phyloP scores from a whole-genome alignment of 2,888 invertebrate genomes.

The Enchytraeus crypticus region DNA sequence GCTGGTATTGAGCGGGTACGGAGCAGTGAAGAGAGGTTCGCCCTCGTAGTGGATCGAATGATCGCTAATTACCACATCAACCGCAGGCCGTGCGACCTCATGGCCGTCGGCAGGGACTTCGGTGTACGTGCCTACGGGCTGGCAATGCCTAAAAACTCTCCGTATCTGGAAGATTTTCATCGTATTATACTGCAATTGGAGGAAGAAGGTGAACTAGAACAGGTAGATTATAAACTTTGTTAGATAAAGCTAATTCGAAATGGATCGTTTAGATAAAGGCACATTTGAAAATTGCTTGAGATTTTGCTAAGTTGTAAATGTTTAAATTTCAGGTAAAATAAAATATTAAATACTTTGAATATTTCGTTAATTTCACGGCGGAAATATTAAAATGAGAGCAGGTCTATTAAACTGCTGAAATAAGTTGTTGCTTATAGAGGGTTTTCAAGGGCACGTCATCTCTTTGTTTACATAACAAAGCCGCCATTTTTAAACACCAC shows the following conservation, averaged over 20 bases:
- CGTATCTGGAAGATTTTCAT: conserved; percentile 1
- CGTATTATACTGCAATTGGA: background rate
- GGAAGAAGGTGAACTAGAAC: conserved; percentile 7
- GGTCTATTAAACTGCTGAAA: no score
- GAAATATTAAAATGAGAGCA: no score
- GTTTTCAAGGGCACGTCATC: no score
- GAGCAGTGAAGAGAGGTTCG: background rate
- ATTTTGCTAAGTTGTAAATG: no score
- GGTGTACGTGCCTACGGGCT: conserved; percentile 8
- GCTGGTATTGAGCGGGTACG: background rate
- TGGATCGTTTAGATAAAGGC: no score
- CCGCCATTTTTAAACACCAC: no score
- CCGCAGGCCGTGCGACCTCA: conserved; percentile 6
- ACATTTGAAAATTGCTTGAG: no score
- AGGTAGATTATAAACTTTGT: background rate
- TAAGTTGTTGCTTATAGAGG: no score
- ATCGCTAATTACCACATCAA: conserved; percentile 1
- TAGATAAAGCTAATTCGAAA: conserved; percentile 14
- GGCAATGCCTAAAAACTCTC: conserved; percentile 2
- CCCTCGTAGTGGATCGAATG: background rate
- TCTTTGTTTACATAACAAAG: no score
- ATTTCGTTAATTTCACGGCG: no score
- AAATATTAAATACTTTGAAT: no score
- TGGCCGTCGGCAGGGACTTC: background rate
- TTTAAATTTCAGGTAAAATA: no score